A percentile compares a stretch with the other conserved stretches of the same genome.
Conservation (phyloP, 2,888 invertebrate species). For the Bhutanitis thaidina region DNA sequence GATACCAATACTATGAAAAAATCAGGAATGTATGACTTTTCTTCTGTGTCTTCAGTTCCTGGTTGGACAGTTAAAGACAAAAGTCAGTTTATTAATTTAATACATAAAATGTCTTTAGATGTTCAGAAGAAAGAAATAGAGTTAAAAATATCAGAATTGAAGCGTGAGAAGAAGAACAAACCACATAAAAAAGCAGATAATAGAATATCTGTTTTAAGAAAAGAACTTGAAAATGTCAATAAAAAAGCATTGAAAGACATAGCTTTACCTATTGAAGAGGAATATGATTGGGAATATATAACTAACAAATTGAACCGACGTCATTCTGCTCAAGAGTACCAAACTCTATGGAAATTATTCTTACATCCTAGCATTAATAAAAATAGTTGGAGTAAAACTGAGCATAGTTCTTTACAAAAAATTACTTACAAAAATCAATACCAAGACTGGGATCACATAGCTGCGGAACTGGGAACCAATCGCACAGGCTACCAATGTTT, state of each 20-base stretch:
- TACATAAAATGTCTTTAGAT: conserved; percentile 58
- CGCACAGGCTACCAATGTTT: conserved; percentile 86
- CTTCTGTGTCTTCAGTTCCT: conserved; percentile 57
- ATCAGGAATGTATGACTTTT: conserved; percentile 64
- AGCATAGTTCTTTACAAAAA: conserved; percentile 44
- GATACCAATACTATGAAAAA: conserved; percentile 72
- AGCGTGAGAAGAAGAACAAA: conserved; percentile 25
- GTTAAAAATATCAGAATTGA: conserved; percentile 37
- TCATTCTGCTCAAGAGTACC: conserved; percentile 83
- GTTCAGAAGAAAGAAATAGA: conserved; percentile 36
- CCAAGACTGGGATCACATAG: conserved; percentile 85
- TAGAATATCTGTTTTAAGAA: conserved; percentile 31
- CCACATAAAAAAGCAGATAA: conserved; percentile 20
- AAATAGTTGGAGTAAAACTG: conserved; percentile 47
- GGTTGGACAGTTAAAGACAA: conserved; percentile 82
- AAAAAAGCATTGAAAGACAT: conserved; percentile 42
- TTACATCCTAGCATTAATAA: conserved; percentile 84
- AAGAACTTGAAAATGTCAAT: conserved; percentile 35
- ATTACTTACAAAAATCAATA: conserved; percentile 50
- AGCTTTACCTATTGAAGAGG: conserved; percentile 51
- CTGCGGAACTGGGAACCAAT: conserved; percentile 72
- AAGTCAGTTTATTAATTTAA: conserved; percentile 63
- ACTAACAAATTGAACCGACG: conserved; percentile 66
- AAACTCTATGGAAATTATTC: conserved; percentile 85
- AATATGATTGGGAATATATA: conserved; percentile 82